Conservation (phyloP, 2,797 vertebrate genomes). For the Argentina silus region DNA sequence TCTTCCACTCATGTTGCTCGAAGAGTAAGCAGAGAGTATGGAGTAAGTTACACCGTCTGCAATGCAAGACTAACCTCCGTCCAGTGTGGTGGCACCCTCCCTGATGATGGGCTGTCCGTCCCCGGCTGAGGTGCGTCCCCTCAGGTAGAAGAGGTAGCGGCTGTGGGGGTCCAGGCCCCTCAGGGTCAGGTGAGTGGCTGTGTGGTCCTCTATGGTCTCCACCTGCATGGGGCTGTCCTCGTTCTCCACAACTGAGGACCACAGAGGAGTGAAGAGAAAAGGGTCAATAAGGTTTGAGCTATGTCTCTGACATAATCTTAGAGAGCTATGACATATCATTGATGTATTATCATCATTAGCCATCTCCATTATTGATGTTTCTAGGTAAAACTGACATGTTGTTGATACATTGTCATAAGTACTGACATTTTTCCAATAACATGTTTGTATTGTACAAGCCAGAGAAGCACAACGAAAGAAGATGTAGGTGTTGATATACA, state of each 20-base stretch:
- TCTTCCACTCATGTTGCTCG: too few relatives aligned
- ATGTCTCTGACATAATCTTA: slow-evolving; percentile 8
- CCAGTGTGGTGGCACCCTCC: slow-evolving; percentile 83
- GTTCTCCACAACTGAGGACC: slow-evolving; percentile 66
- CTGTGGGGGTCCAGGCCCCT: slow-evolving; percentile 75
- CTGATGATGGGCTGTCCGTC: slow-evolving; percentile 73
- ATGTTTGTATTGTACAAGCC: not conserved
- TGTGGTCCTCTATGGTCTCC: slow-evolving; percentile 62
- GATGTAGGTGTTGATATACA: not conserved
- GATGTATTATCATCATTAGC: slow-evolving; percentile 57
- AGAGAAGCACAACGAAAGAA: not conserved
- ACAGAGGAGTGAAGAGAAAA: slow-evolving; percentile 22
- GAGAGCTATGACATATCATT: slow-evolving; percentile 34
- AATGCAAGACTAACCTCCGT: slow-evolving; percentile 74
- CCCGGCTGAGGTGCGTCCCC: slow-evolving; percentile 78
- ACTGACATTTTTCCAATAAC: not conserved
- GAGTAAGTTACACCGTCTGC: too few relatives aligned
- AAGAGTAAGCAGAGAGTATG: too few relatives aligned
- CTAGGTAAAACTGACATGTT: slow-evolving; percentile 46
- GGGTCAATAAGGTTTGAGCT: slow-evolving; percentile 39
- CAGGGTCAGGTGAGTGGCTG: slow-evolving; percentile 70
- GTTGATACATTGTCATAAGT: slow-evolving; percentile 8
- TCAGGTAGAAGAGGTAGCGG: slow-evolving; percentile 84
- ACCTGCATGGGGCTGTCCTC: slow-evolving; percentile 69
- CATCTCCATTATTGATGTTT: slow-evolving; percentile 34